Conservation (phyloP, 1,140 invertebrate species). For the Myzus persicae region DNA sequence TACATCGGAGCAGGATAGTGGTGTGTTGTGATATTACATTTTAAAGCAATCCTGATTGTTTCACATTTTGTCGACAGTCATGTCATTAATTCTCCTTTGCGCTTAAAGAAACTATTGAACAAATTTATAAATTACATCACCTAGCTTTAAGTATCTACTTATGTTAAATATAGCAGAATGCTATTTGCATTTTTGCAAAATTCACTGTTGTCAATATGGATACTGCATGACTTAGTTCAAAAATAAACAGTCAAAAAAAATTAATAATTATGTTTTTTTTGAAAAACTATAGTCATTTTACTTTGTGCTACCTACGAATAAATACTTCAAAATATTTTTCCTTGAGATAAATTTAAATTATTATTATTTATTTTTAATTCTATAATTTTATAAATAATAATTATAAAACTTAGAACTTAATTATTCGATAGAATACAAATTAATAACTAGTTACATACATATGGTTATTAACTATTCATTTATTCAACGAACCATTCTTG, state of each 20-base stretch:
- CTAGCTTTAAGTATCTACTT: neutral
- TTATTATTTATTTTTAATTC: conserved; percentile 15
- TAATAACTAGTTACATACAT: neutral
- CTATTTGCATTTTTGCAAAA: neutral
- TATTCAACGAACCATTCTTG: neutral
- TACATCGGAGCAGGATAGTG: neutral
- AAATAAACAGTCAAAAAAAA: neutral
- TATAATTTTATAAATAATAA: conserved; percentile 32
- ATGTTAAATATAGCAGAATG: neutral
- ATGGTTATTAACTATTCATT: conserved; percentile 27
- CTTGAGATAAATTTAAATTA: neutral
- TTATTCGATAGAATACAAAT: neutral
- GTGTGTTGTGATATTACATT: neutral
- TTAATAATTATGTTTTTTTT: neutral
- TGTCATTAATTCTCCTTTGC: neutral
- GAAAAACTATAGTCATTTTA: neutral
- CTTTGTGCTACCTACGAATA: neutral
- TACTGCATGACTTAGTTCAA: neutral
- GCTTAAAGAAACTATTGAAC: neutral
- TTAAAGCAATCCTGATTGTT: neutral
- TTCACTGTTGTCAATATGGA: neutral
- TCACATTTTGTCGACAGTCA: neutral
- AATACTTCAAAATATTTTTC: neutral
- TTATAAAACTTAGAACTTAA: conserved; percentile 12
- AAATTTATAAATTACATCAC: neutral